Conservation (phyloP, 2,113 vertebrate species). For the Neodon shergylaensis region DNA sequence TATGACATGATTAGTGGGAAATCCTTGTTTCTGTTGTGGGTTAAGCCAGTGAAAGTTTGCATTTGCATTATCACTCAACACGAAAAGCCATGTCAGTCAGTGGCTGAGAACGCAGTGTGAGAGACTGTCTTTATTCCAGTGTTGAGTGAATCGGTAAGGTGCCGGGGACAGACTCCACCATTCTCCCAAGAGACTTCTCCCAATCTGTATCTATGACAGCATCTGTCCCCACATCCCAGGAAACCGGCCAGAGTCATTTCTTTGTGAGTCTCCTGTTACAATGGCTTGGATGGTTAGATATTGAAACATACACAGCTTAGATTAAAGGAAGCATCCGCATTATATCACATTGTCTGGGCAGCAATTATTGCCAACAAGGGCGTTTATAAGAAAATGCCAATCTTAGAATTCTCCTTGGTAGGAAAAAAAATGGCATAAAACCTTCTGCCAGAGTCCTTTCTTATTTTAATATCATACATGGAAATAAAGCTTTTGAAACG, state of each 20-base stretch:
- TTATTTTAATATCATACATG: conserved; percentile 56
- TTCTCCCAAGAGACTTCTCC: conserved; percentile 40
- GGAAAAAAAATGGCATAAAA: conserved; percentile 19
- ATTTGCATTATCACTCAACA: conserved; percentile 42
- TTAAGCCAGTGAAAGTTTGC: conserved; percentile 27
- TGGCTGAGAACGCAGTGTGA: background rate
- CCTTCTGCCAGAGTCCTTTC: background rate
- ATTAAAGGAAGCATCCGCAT: conserved; percentile 50
- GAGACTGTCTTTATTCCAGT: background rate
- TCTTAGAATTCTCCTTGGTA: conserved; percentile 57
- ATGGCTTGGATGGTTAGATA: conserved; percentile 33
- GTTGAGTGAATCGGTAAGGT: conserved; percentile 14
- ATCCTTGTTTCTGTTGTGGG: conserved; percentile 23
- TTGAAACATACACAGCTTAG: conserved; percentile 27
- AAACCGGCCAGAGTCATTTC: conserved; percentile 59
- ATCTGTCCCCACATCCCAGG: conserved; percentile 52
- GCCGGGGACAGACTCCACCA: background rate
- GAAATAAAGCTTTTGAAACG: conserved; percentile 11
- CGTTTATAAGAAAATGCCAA: conserved; percentile 56
- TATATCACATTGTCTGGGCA: background rate
- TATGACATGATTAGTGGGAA: background rate
- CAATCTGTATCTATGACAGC: background rate
- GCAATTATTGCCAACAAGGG: conserved; percentile 53
- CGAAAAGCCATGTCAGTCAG: conserved; percentile 46
- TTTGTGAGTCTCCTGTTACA: conserved; percentile 57